Conservation (phyloP, 1,140 invertebrate species). For the Drosophila persimilis region DNA sequence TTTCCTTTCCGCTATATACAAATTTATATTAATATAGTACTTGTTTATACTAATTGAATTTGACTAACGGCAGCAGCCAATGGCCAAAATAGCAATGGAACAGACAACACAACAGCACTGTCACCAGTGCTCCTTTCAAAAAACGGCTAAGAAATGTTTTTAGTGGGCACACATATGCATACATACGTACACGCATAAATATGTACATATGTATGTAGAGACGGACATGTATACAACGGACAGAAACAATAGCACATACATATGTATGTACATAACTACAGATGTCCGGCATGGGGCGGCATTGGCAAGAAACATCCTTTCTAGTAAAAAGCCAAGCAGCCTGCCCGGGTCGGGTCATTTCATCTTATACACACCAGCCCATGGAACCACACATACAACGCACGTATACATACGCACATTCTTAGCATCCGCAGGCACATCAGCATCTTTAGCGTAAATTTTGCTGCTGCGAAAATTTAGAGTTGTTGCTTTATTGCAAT, state of each 20-base stretch:
- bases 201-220: slow-evolving; percentile 6
- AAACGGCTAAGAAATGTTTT: slow-evolving; percentile 69
- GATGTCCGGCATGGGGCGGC: slow-evolving; percentile 44
- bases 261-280: slow-evolving; percentile 15
- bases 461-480: slow-evolving; percentile 76
- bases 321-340: slow-evolving; percentile 59
- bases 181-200: slow-evolving; percentile 6
- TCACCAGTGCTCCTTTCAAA: slow-evolving; percentile 42
- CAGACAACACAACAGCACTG: slow-evolving; percentile 55
- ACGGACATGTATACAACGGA: slow-evolving; percentile 38
- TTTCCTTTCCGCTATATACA: no score
- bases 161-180: slow-evolving; percentile 40
- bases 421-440: slow-evolving; percentile 59
- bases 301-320: slow-evolving; percentile 42
- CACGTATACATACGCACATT: slow-evolving; percentile 34
- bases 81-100: slow-evolving; percentile 42
- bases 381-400: slow-evolving; percentile 6
- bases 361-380: slow-evolving; percentile 35
- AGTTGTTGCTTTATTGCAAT: slow-evolving; percentile 71
- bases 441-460: slow-evolving; percentile 74
- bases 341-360: slow-evolving; percentile 49
- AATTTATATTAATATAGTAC: background rate
- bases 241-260: slow-evolving; percentile 45
- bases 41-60: slow-evolving; percentile 26
- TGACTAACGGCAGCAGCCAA: slow-evolving; percentile 34